Evolutionary conservation across 2,888 invertebrate genomes (phyloP).

Genomic region (Cryptocephalus moraei): DNA sequence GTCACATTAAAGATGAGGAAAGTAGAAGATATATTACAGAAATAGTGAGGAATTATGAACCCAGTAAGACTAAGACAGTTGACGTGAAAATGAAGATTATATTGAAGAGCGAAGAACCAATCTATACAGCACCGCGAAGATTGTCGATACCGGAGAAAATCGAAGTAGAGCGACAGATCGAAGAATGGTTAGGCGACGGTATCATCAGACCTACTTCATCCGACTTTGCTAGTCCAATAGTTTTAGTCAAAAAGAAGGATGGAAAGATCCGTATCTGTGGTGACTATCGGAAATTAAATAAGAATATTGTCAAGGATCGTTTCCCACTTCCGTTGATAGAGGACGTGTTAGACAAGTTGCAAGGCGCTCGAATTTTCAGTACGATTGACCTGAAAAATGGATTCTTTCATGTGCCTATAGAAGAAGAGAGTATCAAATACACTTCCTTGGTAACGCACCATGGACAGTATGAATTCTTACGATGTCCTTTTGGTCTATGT

Average conservation of each 20-base stretch:
- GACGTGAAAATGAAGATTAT: slow-evolving; percentile 5
- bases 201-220: slow-evolving; percentile 17
- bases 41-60: too few species aligned
- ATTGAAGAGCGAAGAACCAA: slow-evolving; percentile 10
- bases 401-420: slow-evolving; percentile 28
- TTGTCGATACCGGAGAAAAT: slow-evolving; percentile 12
- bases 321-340: too few species aligned
- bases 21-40: too few species aligned
- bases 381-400: slow-evolving; percentile 27
- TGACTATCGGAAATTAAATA: slow-evolving; percentile 16
- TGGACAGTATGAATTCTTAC: too few species aligned
- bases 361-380: slow-evolving; percentile 17
- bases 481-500: too few species aligned
- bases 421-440: slow-evolving; percentile 11
- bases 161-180: slow-evolving; percentile 12
- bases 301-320: slow-evolving; percentile 14
- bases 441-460: slow-evolving; percentile 9
- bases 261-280: slow-evolving; percentile 14
- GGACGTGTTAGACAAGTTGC: slow-evolving; percentile 11
- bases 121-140: slow-evolving; percentile 13
- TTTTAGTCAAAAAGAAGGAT: slow-evolving; percentile 17
- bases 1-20: too few species aligned
- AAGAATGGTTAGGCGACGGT: slow-evolving; percentile 12
- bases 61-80: too few species aligned
- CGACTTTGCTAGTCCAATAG: slow-evolving; percentile 17